These are phyloP conservation scores for Geodia barretti DNA, from an alignment of 37 sponge, comb jelly and placozoan genomes.

Conservation along the genomic window DNA sequence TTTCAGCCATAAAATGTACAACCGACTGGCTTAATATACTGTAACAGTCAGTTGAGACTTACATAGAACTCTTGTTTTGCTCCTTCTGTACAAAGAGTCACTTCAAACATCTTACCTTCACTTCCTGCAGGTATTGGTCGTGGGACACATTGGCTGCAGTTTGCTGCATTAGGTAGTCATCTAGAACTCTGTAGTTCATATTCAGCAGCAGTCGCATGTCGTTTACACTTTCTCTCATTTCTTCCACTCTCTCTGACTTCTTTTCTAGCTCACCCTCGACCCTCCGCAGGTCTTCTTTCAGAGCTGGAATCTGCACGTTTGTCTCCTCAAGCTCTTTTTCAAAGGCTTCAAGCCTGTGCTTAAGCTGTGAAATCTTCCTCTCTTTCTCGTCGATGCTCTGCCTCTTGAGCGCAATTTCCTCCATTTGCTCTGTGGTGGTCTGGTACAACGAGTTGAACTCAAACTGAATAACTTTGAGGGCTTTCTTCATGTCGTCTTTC, in stretches of 20 bases:
- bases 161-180: neutral
- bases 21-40: no score
- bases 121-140: neutral
- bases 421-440: neutral
- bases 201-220: neutral
- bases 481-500: neutral
- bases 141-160: neutral
- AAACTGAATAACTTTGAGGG: neutral
- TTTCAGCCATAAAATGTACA: no score
- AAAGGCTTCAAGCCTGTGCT: neutral
- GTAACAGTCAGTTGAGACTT: no score
- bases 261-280: neutral
- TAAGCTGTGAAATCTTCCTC: neutral
- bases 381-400: neutral
- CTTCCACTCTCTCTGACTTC: neutral
- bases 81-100: no score
- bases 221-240: neutral
- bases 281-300: neutral
- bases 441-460: neutral
- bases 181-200: neutral
- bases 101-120: neutral
- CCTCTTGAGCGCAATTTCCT: neutral
- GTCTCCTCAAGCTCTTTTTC: neutral
- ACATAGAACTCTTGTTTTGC: no score
- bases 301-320: neutral